A percentile compares a stretch with the other conserved stretches of the same genome.
These are phyloP conservation scores for Coelopa pilipes DNA, from an alignment of 2,888 invertebrate genomes.

Conservation along the genomic window DNA sequence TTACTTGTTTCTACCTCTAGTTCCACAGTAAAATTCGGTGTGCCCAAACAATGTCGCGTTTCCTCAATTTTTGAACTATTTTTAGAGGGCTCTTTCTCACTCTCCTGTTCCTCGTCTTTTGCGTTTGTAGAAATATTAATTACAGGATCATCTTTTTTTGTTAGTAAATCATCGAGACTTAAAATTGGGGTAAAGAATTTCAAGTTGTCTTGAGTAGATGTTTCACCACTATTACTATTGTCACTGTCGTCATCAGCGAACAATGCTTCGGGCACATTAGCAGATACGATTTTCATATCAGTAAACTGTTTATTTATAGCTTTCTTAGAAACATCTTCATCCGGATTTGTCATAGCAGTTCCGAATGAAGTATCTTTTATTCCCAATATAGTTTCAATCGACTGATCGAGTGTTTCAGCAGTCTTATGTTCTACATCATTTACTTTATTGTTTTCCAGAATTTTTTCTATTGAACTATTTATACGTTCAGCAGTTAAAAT, in stretches of 20 bases:
- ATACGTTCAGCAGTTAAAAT: conserved; percentile 34
- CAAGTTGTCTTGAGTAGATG: neutral
- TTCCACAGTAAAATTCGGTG: conserved; percentile 27
- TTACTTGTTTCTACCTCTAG: conserved; percentile 16
- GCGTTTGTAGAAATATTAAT: neutral
- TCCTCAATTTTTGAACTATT: neutral
- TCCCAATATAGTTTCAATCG: conserved; percentile 9
- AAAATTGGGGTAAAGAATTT: conserved; percentile 27
- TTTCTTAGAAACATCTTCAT: conserved; percentile 10
- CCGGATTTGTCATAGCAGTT: neutral
- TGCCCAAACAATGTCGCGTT: conserved; percentile 13
- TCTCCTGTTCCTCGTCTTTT: neutral
- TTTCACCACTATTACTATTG: conserved; percentile 32
- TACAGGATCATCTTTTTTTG: conserved; percentile 19
- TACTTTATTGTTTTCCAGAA: conserved; percentile 6
- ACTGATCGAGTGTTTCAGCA: neutral
- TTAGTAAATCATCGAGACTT: conserved; percentile 30
- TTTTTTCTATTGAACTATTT: conserved; percentile 28
- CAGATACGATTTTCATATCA: conserved; percentile 32
- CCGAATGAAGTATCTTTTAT: neutral
- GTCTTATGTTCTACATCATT: neutral
- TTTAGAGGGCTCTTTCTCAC: neutral
- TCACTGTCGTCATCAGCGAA: conserved; percentile 38
- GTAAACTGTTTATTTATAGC: conserved; percentile 5
- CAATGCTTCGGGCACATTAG: conserved; percentile 33